phyloP scores from a whole-genome alignment of 2,888 invertebrate genomes.

The Malacosoma neustria region DNA sequence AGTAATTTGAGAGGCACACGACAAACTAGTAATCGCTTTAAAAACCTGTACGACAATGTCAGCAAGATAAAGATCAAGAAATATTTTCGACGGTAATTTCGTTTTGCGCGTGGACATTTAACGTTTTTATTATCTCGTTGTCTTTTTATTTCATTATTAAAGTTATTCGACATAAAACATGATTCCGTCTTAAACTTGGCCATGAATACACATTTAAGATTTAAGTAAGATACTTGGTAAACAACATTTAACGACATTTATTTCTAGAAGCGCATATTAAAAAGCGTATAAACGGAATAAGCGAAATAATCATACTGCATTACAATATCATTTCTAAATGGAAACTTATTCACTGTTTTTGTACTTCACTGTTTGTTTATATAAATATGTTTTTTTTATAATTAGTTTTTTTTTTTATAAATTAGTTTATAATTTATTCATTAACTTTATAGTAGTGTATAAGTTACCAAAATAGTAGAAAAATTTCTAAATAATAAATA shows the following conservation, averaged over 20 bases:
- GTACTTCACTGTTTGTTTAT: not conserved
- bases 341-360: not conserved
- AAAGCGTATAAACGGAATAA: conserved; percentile 27
- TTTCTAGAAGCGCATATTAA: conserved; percentile 26
- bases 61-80: conserved; percentile 43
- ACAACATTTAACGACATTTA: conserved; percentile 9
- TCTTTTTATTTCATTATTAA: conserved; percentile 31
- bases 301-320: conserved; percentile 1
- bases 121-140: conserved; percentile 32
- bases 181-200: not conserved
- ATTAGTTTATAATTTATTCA: conserved; percentile 1
- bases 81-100: conserved; percentile 38
- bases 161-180: conserved; percentile 22
- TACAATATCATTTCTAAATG: not conserved
- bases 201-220: conserved; percentile 19
- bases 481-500: conserved; percentile 47
- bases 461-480: conserved; percentile 21
- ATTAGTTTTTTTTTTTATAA: not conserved
- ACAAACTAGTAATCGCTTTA: conserved; percentile 25
- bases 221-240: conserved; percentile 6
- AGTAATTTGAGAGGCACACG: conserved; percentile 15
- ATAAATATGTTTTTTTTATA: not conserved
- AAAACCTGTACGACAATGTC: conserved; percentile 44
- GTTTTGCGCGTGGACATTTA: conserved; percentile 36
- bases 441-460: conserved; percentile 12